Conservation (phyloP, 2,888 invertebrate species). For the Anodontia alba region DNA sequence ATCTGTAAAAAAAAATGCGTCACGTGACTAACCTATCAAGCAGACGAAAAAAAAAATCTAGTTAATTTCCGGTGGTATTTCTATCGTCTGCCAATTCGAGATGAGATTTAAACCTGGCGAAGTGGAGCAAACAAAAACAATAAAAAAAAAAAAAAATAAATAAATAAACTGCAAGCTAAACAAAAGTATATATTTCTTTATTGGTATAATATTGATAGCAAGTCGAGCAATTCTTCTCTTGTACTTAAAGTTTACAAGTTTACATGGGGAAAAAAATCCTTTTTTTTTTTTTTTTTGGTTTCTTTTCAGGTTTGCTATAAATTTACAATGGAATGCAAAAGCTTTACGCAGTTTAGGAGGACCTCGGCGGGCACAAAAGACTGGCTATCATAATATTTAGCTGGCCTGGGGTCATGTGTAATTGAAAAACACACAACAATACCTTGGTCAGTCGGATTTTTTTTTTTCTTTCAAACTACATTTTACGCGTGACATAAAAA, state of each 20-base stretch:
- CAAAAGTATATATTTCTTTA: neutral
- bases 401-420: slow-evolving; percentile 10
- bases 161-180: neutral
- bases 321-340: neutral
- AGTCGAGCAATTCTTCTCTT: neutral
- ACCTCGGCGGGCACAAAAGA: neutral
- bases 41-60: slow-evolving; percentile 54
- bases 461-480: neutral
- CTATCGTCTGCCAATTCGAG: slow-evolving; percentile 41
- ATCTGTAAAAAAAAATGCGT: slow-evolving; percentile 40
- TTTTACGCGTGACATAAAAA: no score
- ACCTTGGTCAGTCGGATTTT: neutral
- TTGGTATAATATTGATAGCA: neutral
- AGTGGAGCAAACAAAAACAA: neutral
- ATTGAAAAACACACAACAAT: neutral
- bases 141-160: slow-evolving; percentile 1
- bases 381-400: slow-evolving; percentile 14
- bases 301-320: neutral
- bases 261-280: neutral
- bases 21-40: slow-evolving; percentile 48
- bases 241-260: neutral
- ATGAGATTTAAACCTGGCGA: neutral
- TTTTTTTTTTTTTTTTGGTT: slow-evolving; percentile 3
- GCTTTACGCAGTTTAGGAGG: neutral
- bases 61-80: slow-evolving; percentile 60